Base-by-base conservation (phyloP, 2,797 vertebrate genomes). In the Mallotus villosus region DNA sequence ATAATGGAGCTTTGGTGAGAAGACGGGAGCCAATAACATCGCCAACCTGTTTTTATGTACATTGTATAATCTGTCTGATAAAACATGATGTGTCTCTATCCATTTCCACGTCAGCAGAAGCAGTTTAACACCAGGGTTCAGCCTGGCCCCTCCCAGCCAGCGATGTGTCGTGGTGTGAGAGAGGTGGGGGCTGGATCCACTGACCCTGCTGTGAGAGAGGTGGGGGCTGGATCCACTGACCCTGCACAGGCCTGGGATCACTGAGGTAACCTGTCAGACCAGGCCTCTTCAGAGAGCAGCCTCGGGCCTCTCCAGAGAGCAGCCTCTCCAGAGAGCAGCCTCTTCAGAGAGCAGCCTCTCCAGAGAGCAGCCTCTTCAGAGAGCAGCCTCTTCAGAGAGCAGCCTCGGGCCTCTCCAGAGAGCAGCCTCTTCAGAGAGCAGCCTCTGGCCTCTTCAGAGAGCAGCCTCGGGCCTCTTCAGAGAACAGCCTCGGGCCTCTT, bases 271-370 rank as follows among this genome's bases (percentile, higher is more conserved):
- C 2, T 29, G 27, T 67, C 73, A 37, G 17, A 22, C 74, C 41
- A 74, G 70, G 70, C 58, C 41, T 74, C 73, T 80, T 85, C 74
- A 85, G 84, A 88, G 85, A 82, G 85, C 85, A 81, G 85, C 87
- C 84, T 82, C 41, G 73, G 70, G 70, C 58, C 41, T 74, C 73
- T 79, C 84, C 74, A 85, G 83, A 88, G 85, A 82, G 85, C 85
- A 81, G 85, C 87, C n/a, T n/a, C n/a, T n/a, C n/a, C n/a, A n/a
- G n/a, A n/a, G n/a, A n/a, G n/a, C n/a, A n/a, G n/a, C n/a, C n/a
- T n/a, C n/a, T n/a, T n/a, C n/a, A n/a, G n/a, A n/a, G n/a, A n/a
- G n/a, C n/a, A n/a, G n/a, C n/a, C n/a, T n/a, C n/a, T n/a, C n/a
- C n/a, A n/a, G n/a, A n/a, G n/a, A n/a, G n/a, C n/a, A n/a, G n/a